Conservation (phyloP, 2,113 vertebrate species). For the Sinocyclocheilus grahami region DNA sequence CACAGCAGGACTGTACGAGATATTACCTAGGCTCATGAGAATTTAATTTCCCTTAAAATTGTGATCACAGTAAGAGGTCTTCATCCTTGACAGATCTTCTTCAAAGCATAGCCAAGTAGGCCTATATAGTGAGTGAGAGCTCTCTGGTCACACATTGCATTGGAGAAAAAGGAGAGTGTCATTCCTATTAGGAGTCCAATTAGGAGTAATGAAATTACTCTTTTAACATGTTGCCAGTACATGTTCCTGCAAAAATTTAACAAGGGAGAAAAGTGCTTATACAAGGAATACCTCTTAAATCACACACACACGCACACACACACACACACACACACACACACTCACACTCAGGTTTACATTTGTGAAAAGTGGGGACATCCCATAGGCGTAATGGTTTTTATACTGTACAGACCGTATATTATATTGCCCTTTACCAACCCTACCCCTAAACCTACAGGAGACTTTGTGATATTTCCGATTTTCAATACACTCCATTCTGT, state of each 20-base stretch:
- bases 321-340: slow-evolving; percentile 64
- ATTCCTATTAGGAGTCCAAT: neutral
- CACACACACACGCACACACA: slow-evolving; percentile 69
- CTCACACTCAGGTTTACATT: too few relatives aligned
- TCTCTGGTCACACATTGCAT: neutral
- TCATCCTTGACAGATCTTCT: neutral
- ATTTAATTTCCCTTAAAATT: neutral
- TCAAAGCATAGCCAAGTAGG: neutral
- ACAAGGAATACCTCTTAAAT: slow-evolving; percentile 74
- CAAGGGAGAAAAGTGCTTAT: slow-evolving; percentile 70
- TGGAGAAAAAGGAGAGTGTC: neutral
- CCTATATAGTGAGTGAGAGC: neutral
- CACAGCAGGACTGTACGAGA: neutral
- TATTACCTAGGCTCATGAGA: neutral
- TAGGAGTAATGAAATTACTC: neutral
- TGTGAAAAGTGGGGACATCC: too few relatives aligned
- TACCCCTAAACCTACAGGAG: too few relatives aligned
- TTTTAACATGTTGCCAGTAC: neutral
- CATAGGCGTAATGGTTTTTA: too few relatives aligned
- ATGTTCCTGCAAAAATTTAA: slow-evolving; percentile 63
- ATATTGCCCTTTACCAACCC: too few relatives aligned
- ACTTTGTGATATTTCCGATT: too few relatives aligned
- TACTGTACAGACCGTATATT: too few relatives aligned
- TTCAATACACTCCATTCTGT: too few relatives aligned
- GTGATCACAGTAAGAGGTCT: neutral